Base-by-base conservation (phyloP, 2,797 vertebrate genomes). In the Poeciliopsis gracilis region DNA sequence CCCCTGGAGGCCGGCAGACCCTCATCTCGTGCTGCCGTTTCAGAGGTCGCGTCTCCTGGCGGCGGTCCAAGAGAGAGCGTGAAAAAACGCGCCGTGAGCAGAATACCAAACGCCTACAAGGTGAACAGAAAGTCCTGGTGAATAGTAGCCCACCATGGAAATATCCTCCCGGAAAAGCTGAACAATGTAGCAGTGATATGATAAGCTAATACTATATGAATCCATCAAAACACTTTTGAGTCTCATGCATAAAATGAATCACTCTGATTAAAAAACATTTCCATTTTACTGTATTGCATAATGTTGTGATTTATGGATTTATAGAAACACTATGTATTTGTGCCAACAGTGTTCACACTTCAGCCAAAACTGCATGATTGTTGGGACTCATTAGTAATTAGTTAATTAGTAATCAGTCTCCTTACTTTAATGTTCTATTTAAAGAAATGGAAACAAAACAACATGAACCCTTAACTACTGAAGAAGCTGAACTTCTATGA, bases 31-130 rank as follows among this genome's bases (percentile, higher is more conserved):
- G 53, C 79, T 79, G 70, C 28, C 61, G 55, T 76, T 79, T 15
- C 72, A 88, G 86, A 91, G 88, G 87, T 89, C 72, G 82, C 76
- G 84, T 86, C 90, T 88, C 87, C 75, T 90, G 90, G 86, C 75
- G 51, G 72, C 69, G 80, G 41, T 76, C 61, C 61, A 80, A 86
- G 73, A 83, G 75, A 53, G 77, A 81, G 80, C 79, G 80, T 16
- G 75, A 51, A 61, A 61, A 79, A 57, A 20, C 66, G 82, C 66
- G 83, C 79, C 73, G 88, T 81, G 79, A 38, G 69, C 83, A 82
- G 81, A 93, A 87, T 86, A 81, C 72, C 47, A 88, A 92, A 86
- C 67, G 80, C n/a, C 70, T 43, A 1, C 49, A 76, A 84, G 78
- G 74, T 78, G 78, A 80, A 20, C 5, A 57, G 45, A 8, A 51